Conservation (phyloP, 37 sponge, comb jelly and placozoan genomes). For the Ephydatia muelleri region DNA sequence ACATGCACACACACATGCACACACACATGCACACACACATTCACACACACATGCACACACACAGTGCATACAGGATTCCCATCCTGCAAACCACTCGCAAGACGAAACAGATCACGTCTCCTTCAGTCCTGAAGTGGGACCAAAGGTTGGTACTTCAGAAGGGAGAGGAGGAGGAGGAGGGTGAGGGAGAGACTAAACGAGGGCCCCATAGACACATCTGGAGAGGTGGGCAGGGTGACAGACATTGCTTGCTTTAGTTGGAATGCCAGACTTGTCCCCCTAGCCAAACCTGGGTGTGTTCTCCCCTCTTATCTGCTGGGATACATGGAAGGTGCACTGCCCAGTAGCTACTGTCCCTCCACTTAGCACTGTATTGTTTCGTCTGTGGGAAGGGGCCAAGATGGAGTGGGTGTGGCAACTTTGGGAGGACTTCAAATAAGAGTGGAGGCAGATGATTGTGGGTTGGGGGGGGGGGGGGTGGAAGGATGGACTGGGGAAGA, state of each 20-base stretch:
- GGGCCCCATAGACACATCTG: too few species aligned
- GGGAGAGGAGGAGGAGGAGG: neutral
- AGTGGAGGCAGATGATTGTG: too few species aligned
- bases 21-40: slow-evolving; percentile 17
- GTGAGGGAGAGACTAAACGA: neutral
- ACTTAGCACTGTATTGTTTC: too few species aligned
- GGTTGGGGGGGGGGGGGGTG: too few species aligned
- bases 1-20: neutral
- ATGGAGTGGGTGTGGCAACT: too few species aligned
- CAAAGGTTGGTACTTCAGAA: neutral
- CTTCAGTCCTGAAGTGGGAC: neutral
- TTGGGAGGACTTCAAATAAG: too few species aligned
- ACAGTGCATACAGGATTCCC: neutral
- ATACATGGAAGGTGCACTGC: neutral
- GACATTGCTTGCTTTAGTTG: neutral
- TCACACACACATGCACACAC: slow-evolving; percentile 5
- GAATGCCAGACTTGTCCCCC: neutral
- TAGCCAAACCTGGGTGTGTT: neutral
- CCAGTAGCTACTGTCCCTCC: too few species aligned
- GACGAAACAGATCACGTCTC: neutral
- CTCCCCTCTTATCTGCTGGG: neutral
- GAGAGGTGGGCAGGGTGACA: neutral
- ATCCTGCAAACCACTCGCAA: neutral
- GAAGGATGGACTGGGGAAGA: too few species aligned
- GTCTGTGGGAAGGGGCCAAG: too few species aligned